A percentile compares a stretch with the other conserved stretches of the same genome.
Evolutionary conservation across 23 tunicate species (phyloP).

Genomic region (Oikopleura albicans): DNA sequence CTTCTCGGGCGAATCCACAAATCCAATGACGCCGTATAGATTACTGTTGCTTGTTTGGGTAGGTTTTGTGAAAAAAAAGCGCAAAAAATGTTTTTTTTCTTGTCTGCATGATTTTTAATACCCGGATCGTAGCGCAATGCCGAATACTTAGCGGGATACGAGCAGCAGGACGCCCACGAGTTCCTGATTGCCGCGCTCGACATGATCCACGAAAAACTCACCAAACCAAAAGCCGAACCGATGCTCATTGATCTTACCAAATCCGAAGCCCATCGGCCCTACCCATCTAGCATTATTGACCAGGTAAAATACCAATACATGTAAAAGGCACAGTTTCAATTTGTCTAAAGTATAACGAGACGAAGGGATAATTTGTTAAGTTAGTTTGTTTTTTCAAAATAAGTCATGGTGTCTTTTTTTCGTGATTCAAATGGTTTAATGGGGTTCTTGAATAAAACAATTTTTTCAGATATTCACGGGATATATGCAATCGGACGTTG

Average conservation of each 20-base stretch:
- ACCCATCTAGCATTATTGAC: conserved; percentile 64
- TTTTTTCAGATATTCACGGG: too few species aligned
- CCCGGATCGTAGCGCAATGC: conserved; percentile 40
- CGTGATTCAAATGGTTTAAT: too few species aligned
- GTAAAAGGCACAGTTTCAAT: too few species aligned
- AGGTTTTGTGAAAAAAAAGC: background rate
- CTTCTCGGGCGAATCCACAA: background rate
- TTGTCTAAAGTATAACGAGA: too few species aligned
- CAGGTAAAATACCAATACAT: too few species aligned
- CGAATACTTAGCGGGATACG: conserved; percentile 81
- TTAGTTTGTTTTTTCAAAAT: too few species aligned
- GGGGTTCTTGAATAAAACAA: too few species aligned
- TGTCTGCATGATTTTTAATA: background rate
- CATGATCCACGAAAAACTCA: conserved; percentile 43
- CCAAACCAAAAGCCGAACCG: background rate
- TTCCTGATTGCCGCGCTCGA: conserved; percentile 75
- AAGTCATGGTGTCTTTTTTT: too few species aligned
- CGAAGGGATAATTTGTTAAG: too few species aligned
- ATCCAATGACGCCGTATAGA: background rate
- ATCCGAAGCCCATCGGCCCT: conserved; percentile 23
- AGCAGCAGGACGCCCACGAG: conserved; percentile 97
- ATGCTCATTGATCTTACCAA: background rate
- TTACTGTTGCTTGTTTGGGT: too few species aligned
- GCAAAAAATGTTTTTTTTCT: background rate
- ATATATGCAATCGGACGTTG: conserved; percentile 89